Conservation (phyloP, 2,113 vertebrate species). For the Gasterosteus aculeatus region DNA sequence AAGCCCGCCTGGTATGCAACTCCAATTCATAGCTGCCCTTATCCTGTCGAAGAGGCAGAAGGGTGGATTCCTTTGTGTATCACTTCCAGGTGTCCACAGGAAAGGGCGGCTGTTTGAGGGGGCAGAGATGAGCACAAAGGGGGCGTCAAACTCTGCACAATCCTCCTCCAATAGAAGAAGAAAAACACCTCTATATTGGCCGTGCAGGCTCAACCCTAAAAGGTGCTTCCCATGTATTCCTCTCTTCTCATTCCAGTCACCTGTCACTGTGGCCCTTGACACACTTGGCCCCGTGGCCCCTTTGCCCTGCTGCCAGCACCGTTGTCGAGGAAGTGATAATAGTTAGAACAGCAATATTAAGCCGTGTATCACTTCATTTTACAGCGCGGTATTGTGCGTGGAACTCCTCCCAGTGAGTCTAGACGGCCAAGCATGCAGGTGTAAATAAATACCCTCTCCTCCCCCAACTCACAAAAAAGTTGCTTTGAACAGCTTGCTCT, state of each 20-base stretch:
- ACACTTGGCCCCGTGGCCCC: neutral
- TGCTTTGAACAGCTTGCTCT: conserved; percentile 7
- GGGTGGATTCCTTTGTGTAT: conserved; percentile 57
- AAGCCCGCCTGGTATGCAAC: conserved; percentile 62
- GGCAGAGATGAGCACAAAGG: neutral
- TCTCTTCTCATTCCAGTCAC: neutral
- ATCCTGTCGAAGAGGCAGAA: conserved; percentile 43
- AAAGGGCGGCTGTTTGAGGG: neutral
- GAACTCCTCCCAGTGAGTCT: conserved; percentile 49
- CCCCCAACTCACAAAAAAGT: conserved; percentile 3
- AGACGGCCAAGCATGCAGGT: conserved; percentile 69
- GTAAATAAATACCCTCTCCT: conserved; percentile 56
- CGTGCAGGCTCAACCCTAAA: neutral
- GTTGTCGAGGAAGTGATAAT: conserved; percentile 39
- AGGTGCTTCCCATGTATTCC: neutral
- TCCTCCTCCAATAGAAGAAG: neutral
- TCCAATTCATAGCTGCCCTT: conserved; percentile 33
- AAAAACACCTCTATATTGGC: neutral
- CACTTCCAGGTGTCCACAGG: conserved; percentile 49
- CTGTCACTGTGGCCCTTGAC: conserved; percentile 10
- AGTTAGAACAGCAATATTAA: conserved; percentile 37
- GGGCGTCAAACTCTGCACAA: neutral
- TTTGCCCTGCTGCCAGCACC: conserved; percentile 17
- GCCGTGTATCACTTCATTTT: conserved; percentile 42
- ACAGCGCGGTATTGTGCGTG: conserved; percentile 21